Evolutionary conservation across 2,797 vertebrate species (phyloP).

Genomic region (Hemibagrus guttatus): DNA sequence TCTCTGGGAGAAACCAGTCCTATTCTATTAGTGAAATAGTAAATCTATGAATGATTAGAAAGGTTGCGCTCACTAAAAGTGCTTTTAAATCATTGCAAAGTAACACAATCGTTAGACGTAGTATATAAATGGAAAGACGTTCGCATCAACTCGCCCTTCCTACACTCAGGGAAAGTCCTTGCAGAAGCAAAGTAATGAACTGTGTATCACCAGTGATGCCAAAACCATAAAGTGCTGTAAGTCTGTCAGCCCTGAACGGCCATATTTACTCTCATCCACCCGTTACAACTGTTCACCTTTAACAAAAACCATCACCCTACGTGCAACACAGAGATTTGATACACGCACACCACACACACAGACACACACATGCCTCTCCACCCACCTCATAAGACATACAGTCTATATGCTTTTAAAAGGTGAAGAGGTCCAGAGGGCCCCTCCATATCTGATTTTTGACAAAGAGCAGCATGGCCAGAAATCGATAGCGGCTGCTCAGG

Average conservation of each 20-base stretch:
- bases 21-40: conserved; percentile 32
- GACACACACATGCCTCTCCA: conserved; percentile 54
- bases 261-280: conserved; percentile 41
- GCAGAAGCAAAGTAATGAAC: conserved; percentile 66
- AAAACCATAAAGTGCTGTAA: conserved; percentile 52
- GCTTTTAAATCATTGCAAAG: conserved; percentile 11
- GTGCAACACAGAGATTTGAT: conserved; percentile 21
- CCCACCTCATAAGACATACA: conserved; percentile 82
- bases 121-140: conserved; percentile 6
- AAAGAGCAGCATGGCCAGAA: conserved; percentile 93
- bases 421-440: conserved; percentile 92
- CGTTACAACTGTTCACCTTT: conserved; percentile 43
- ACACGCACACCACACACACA: conserved; percentile 51
- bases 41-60: conserved; percentile 30
- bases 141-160: conserved; percentile 19
- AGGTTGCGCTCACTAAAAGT: conserved; percentile 20
- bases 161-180: conserved; percentile 41
- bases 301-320: conserved; percentile 51
- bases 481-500: conserved; percentile 88
- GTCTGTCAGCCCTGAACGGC: not conserved
- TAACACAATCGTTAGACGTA: conserved; percentile 23
- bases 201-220: not conserved
- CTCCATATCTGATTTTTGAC: conserved; percentile 99
- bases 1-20: not conserved
- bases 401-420: conserved; percentile 93